Evolutionary conservation across 2,888 invertebrate species (phyloP).

Genomic region (Temnothorax rugatulus): DNA sequence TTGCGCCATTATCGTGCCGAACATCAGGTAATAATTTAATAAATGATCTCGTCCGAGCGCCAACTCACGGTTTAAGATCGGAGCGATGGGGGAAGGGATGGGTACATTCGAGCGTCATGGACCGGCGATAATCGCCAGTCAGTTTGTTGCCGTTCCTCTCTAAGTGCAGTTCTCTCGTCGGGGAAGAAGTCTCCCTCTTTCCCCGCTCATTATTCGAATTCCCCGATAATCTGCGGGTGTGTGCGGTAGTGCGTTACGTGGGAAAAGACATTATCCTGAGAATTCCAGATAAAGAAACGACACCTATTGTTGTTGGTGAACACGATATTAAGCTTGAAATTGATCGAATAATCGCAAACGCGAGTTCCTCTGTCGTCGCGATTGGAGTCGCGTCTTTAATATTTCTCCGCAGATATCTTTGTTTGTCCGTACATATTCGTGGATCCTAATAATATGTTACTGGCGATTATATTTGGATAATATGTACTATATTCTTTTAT

Average conservation of each 20-base stretch:
- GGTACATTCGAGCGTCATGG: conserved; percentile 11
- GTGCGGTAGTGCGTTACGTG: neutral
- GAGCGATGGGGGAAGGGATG: conserved; percentile 12
- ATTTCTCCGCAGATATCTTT: neutral
- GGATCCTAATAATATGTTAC: neutral
- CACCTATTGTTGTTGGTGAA: neutral
- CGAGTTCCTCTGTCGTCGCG: neutral
- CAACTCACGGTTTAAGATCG: neutral
- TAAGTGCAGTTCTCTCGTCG: neutral
- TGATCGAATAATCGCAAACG: conserved; percentile 3
- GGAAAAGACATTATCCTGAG: conserved; percentile 13
- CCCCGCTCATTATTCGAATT: neutral
- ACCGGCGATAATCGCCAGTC: conserved; percentile 31
- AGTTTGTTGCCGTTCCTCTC: conserved; percentile 31
- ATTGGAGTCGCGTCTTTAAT: neutral
- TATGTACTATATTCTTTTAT: too few relatives aligned
- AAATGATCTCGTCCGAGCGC: neutral
- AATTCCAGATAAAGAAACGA: neutral
- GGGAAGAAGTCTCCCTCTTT: neutral
- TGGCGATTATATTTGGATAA: neutral
- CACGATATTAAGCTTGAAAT: neutral
- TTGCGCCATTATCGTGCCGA: neutral
- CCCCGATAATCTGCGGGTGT: neutral
- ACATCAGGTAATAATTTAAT: conserved; percentile 8
- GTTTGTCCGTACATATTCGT: neutral